Conservation (phyloP, 2,113 vertebrate genomes). For the Cichladusa arquata region DNA sequence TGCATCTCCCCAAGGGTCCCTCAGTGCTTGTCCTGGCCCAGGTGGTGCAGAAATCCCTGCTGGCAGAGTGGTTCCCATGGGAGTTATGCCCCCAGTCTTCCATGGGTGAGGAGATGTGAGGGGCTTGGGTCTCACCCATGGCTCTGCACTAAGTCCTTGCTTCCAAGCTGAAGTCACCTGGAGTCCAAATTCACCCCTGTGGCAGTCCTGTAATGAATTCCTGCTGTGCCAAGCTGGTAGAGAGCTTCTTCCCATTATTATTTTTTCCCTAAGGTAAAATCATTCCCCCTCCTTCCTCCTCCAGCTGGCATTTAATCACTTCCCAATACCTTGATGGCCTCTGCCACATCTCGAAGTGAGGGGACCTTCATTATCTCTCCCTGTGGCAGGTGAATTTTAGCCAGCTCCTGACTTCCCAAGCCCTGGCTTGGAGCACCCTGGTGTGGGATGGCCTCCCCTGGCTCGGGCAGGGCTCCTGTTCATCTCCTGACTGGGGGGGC, state of each 20-base stretch:
- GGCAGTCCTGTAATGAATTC: neutral
- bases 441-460: neutral
- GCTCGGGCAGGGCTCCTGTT: rapidly evolving
- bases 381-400: neutral
- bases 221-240: neutral
- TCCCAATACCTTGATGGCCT: neutral
- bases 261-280: neutral
- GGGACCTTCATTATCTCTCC: neutral
- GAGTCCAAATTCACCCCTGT: neutral
- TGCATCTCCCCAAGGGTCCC: rapidly evolving
- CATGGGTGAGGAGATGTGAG: neutral
- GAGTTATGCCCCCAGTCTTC: rapidly evolving
- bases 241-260: neutral
- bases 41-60: neutral
- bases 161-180: neutral
- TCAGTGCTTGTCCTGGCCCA: neutral
- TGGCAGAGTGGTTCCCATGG: neutral
- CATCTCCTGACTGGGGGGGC: neutral
- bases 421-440: neutral
- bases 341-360: neutral
- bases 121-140: neutral
- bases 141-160: neutral
- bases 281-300: neutral
- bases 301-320: neutral
- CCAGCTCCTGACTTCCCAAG: neutral